phyloP scores from a whole-genome alignment of 2,797 vertebrate genomes.

The Alexandromys oeconomus region DNA sequence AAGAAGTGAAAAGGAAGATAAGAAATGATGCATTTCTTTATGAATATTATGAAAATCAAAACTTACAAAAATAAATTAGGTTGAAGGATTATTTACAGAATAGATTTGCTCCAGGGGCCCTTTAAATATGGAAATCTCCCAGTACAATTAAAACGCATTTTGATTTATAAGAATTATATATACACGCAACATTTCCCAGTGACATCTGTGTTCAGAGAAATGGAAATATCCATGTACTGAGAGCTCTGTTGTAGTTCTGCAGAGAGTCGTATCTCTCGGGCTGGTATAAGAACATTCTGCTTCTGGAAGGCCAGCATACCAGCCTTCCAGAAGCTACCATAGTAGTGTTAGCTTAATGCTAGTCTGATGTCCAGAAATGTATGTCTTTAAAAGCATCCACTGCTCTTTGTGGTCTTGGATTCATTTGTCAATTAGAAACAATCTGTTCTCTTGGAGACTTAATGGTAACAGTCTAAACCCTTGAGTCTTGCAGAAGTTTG shows the following conservation, averaged over 20 bases:
- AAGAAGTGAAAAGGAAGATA: neutral
- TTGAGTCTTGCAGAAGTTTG: neutral
- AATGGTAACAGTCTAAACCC: neutral
- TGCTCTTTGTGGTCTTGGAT: neutral
- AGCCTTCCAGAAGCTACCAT: neutral
- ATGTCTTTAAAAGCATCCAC: neutral
- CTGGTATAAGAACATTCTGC: constrained; percentile 1
- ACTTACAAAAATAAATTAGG: constrained; percentile 60
- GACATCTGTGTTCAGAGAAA: constrained; percentile 40
- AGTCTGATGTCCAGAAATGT: neutral
- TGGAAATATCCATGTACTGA: constrained; percentile 35
- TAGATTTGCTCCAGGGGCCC: constrained; percentile 54
- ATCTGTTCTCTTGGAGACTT: neutral
- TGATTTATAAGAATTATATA: constrained; percentile 68
- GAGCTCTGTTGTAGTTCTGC: neutral
- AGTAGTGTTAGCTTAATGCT: neutral
- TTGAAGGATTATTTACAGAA: constrained; percentile 41
- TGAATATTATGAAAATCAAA: constrained; percentile 52
- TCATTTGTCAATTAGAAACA: neutral
- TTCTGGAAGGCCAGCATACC: neutral
- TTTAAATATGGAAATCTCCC: constrained; percentile 71
- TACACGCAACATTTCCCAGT: constrained; percentile 42
- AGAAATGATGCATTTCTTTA: constrained; percentile 34
- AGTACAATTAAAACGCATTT: constrained; percentile 68
- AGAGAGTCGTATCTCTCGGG: constrained; percentile 34